These are phyloP conservation scores for Uropetala carovei DNA, from an alignment of 2,888 invertebrate species.

Conservation along the genomic window DNA sequence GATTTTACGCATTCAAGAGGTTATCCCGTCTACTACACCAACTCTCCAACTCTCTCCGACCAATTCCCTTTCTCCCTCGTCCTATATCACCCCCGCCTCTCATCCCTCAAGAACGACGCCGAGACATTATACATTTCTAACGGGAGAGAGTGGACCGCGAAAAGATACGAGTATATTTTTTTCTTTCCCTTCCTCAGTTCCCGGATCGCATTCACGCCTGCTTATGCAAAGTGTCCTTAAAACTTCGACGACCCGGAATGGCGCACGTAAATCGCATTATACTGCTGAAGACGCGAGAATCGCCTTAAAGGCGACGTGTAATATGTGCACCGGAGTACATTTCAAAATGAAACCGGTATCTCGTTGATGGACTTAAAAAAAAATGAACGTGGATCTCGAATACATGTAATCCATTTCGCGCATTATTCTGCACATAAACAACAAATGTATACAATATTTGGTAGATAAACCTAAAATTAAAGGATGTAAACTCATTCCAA, in stretches of 20 bases:
- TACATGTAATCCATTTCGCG: no score
- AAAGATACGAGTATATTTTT: not conserved
- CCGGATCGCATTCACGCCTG: not conserved
- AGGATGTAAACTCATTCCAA: no score
- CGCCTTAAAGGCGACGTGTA: no score
- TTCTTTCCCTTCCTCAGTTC: not conserved
- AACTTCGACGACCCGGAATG: not conserved
- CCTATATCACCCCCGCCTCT: not conserved
- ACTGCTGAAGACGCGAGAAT: not conserved
- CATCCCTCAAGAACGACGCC: not conserved
- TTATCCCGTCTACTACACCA: not conserved
- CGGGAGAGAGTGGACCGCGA: constrained; percentile 1
- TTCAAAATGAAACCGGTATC: no score
- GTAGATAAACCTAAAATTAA: no score
- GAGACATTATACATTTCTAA: not conserved
- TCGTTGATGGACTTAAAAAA: no score
- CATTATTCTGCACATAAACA: no score
- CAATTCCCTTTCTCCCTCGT: not conserved
- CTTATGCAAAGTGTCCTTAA: not conserved
- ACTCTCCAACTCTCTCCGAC: not conserved
- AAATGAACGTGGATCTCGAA: no score
- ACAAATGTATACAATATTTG: no score
- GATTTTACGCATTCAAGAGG: constrained; percentile 1
- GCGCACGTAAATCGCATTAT: not conserved
- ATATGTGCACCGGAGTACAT: no score